Conservation (phyloP, 2,797 vertebrate species). For the Nannoperca obscura region DNA sequence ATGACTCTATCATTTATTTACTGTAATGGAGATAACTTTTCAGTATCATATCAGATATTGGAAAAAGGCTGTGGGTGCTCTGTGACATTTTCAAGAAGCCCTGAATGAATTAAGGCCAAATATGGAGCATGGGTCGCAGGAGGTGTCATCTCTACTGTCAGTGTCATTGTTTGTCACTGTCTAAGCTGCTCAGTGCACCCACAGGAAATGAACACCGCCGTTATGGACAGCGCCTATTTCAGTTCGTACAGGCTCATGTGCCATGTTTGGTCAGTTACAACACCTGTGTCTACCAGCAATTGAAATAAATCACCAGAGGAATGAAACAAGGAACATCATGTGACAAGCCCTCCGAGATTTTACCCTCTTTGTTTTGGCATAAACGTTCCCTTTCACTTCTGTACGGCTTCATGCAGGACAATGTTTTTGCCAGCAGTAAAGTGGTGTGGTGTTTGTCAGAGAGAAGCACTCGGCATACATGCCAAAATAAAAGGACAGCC, state of each 20-base stretch:
- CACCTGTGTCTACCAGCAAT: conserved; percentile 5
- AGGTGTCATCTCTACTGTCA: conserved; percentile 58
- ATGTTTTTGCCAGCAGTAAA: conserved; percentile 17
- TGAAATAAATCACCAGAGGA: conserved; percentile 29
- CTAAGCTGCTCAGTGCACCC: conserved; percentile 29
- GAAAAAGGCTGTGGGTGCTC: conserved; percentile 30
- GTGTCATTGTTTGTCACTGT: conserved; percentile 66
- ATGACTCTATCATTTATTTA: conserved; percentile 6
- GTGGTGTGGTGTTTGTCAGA: conserved; percentile 27
- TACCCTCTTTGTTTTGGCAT: neutral
- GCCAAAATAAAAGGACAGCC: conserved; percentile 31
- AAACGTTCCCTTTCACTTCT: neutral
- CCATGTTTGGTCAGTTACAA: conserved; percentile 16
- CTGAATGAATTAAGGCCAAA: conserved; percentile 56
- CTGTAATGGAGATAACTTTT: conserved; percentile 15
- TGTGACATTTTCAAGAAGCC: conserved; percentile 60
- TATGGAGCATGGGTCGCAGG: conserved; percentile 47
- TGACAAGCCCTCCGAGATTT: conserved; percentile 3
- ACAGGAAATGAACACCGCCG: conserved; percentile 43
- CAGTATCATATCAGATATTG: conserved; percentile 32
- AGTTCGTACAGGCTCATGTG: neutral
- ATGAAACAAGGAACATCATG: neutral
- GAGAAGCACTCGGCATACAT: conserved; percentile 36
- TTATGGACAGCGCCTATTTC: conserved; percentile 24
- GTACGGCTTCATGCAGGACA: neutral